A percentile compares a stretch with the other conserved stretches of the same genome.
These are phyloP conservation scores for Menura novaehollandiae DNA, from an alignment of 2,113 vertebrate species.

Conservation along the genomic window DNA sequence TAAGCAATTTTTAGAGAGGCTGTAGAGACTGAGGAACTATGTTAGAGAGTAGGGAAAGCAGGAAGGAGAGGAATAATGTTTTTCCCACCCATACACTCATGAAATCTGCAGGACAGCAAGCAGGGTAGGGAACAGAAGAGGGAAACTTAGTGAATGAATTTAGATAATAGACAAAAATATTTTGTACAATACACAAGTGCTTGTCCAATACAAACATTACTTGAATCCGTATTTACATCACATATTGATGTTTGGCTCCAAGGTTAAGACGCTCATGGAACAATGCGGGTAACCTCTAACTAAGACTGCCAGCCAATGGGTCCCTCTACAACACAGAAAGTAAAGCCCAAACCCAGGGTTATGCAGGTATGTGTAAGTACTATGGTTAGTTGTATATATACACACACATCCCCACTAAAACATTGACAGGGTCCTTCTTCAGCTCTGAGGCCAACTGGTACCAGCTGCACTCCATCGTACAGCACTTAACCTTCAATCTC, in stretches of 20 bases:
- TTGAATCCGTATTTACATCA: not conserved
- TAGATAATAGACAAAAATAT: not conserved
- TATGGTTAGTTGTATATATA: not conserved
- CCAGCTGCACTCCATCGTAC: not conserved
- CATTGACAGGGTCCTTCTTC: not conserved
- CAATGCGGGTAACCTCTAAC: not conserved
- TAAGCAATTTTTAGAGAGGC: not conserved
- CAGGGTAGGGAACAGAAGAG: not conserved
- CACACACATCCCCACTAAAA: not conserved
- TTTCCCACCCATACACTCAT: not conserved
- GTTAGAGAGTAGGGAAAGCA: not conserved
- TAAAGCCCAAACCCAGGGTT: not conserved
- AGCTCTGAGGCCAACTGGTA: not conserved
- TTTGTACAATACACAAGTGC: not conserved
- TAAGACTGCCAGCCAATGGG: not conserved
- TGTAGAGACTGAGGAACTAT: not conserved
- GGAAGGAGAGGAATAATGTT: not conserved
- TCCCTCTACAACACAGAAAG: not conserved
- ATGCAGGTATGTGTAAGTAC: not conserved
- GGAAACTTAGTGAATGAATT: not conserved
- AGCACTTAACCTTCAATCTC: not conserved
- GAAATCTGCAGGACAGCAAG: not conserved
- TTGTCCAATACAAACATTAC: not conserved
- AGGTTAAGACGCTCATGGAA: not conserved
- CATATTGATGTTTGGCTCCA: not conserved